Evolutionary conservation across 30 jellyfish, hydroid and myxozoan genomes (phyloP).

Genomic region (Mastigias papua): DNA sequence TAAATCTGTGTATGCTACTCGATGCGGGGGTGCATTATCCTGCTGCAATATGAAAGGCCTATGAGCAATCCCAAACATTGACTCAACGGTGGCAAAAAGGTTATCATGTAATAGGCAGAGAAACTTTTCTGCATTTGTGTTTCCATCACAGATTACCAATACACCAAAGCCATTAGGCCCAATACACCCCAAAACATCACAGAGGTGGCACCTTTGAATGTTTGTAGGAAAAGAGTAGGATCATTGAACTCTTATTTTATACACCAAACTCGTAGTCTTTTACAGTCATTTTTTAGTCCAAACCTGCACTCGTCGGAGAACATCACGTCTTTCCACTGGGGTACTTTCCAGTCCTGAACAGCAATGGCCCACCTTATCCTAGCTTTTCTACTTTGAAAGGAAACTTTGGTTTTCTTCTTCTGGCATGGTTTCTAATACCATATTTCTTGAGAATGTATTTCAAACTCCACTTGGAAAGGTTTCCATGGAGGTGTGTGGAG

Average conservation of each 20-base stretch:
- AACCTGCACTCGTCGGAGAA: slow-evolving; percentile 44
- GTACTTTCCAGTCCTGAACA: background rate
- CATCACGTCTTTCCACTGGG: slow-evolving; percentile 21
- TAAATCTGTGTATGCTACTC: no score
- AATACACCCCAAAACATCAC: slow-evolving; percentile 65
- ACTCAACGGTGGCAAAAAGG: background rate
- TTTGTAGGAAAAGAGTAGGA: background rate
- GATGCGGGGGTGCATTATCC: slow-evolving; percentile 38
- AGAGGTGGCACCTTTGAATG: slow-evolving; percentile 9
- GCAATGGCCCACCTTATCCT: slow-evolving; percentile 16
- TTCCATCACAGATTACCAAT: slow-evolving; percentile 11
- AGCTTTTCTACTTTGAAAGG: background rate
- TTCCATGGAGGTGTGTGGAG: background rate
- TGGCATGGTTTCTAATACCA: background rate
- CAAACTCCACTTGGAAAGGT: slow-evolving; percentile 4
- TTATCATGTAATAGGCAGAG: background rate
- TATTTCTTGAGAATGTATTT: slow-evolving; percentile 13
- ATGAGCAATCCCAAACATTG: slow-evolving; percentile 9
- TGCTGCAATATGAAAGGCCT: slow-evolving; percentile 37
- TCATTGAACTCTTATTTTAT: background rate
- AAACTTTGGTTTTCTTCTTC: slow-evolving; percentile 11
- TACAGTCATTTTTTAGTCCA: no score
- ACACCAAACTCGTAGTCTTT: no score
- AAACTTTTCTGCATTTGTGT: background rate
- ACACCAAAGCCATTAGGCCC: slow-evolving; percentile 61